Evolutionary conservation across 2,888 invertebrate species (phyloP).

Genomic region (Pheosia tremula): DNA sequence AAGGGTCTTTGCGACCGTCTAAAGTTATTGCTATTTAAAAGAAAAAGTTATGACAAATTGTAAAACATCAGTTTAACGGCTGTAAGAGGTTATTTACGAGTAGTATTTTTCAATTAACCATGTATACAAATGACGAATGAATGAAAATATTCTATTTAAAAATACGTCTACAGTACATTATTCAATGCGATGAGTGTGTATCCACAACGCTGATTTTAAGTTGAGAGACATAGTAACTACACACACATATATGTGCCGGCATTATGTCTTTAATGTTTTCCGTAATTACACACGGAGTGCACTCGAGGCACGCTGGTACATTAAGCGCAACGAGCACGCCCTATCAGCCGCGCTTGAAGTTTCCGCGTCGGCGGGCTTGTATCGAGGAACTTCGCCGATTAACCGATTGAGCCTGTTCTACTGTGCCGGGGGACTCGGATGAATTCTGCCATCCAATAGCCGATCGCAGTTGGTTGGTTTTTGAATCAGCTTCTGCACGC

Average conservation of each 20-base stretch:
- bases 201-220: not conserved
- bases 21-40: not conserved
- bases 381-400: conserved; percentile 72
- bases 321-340: conserved; percentile 65
- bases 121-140: no score
- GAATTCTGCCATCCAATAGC: not conserved
- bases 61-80: no score
- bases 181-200: not conserved
- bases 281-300: conserved; percentile 55
- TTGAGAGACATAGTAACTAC: not conserved
- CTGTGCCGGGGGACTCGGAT: conserved; percentile 11
- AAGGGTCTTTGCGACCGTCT: no score
- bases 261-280: conserved; percentile 46
- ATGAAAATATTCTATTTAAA: not conserved
- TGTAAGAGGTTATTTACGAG: no score
- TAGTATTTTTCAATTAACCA: no score
- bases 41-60: no score
- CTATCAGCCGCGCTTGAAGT: conserved; percentile 65
- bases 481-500: not conserved
- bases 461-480: not conserved
- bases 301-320: conserved; percentile 53
- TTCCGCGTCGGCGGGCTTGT: conserved; percentile 65
- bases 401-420: conserved; percentile 63
- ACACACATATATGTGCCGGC: conserved; percentile 25
- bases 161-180: not conserved